phyloP scores from a whole-genome alignment of 2,888 invertebrate species.

The Andrena bucephala region DNA sequence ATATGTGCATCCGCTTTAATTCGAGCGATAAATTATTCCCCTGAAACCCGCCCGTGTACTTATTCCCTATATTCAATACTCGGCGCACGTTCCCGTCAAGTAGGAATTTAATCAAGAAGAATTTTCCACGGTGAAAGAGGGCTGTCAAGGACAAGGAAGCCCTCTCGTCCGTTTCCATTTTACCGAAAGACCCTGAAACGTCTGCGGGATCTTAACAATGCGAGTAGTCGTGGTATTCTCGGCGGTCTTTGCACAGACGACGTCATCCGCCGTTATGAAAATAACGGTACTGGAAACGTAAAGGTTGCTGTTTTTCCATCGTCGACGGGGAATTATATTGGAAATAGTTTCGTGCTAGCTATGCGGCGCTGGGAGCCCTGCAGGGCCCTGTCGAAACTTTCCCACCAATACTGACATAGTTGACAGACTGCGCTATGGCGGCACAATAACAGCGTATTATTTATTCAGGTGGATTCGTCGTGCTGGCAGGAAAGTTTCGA shows the following conservation, averaged over 20 bases:
- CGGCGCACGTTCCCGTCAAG: slow-evolving; percentile 7
- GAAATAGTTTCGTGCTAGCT: slow-evolving; percentile 70
- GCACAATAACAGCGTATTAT: slow-evolving; percentile 75
- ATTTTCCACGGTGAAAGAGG: slow-evolving; percentile 48
- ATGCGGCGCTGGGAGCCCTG: slow-evolving; percentile 49
- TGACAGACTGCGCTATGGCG: slow-evolving; percentile 63
- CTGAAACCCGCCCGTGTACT: neutral
- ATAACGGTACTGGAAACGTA: slow-evolving; percentile 64
- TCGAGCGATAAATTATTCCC: slow-evolving; percentile 2
- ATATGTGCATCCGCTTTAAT: slow-evolving; percentile 3
- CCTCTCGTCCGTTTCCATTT: slow-evolving; percentile 65
- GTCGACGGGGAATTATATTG: slow-evolving; percentile 70
- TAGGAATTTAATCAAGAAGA: slow-evolving; percentile 62
- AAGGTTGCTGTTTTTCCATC: slow-evolving; percentile 55
- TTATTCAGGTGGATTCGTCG: slow-evolving; percentile 61
- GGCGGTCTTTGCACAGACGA: slow-evolving; percentile 66
- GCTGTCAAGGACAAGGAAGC: slow-evolving; percentile 36
- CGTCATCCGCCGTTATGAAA: slow-evolving; percentile 72
- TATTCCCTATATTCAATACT: slow-evolving; percentile 15
- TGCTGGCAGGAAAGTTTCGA: slow-evolving; percentile 53
- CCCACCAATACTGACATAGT: slow-evolving; percentile 59
- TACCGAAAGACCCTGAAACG: slow-evolving; percentile 60
- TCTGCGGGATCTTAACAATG: slow-evolving; percentile 70
- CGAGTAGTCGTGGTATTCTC: slow-evolving; percentile 67
- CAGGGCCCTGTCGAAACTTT: slow-evolving; percentile 55